These are phyloP conservation scores for Hapalemur alaotrensis DNA, from an alignment of 2,797 vertebrate genomes.

Conservation along the genomic window DNA sequence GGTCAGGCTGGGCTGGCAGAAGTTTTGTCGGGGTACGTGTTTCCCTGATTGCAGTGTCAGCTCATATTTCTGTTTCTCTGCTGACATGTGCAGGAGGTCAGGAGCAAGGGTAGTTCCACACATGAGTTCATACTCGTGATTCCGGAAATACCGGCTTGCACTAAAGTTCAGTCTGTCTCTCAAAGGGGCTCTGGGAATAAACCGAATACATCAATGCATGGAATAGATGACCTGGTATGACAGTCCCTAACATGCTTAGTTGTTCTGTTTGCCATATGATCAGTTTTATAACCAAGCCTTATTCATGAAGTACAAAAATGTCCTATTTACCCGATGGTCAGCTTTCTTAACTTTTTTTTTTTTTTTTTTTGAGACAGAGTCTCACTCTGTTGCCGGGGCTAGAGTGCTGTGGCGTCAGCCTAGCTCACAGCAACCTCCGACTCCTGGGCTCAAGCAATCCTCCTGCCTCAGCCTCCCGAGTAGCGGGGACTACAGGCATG, in stretches of 20 bases:
- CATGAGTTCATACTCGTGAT: background rate
- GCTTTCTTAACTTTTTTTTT: background rate
- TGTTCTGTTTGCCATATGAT: background rate
- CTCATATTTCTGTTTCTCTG: background rate
- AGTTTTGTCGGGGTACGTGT: background rate
- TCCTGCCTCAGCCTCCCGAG: too few species aligned
- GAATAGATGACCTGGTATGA: background rate
- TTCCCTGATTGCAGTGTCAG: background rate
- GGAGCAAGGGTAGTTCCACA: background rate
- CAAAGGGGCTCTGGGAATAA: background rate
- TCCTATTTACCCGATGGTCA: background rate
- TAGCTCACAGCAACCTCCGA: too few species aligned
- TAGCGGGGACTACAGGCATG: too few species aligned
- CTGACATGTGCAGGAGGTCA: background rate
- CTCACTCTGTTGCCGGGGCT: too few species aligned
- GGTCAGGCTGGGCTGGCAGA: background rate
- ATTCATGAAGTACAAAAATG: background rate
- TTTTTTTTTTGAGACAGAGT: too few species aligned
- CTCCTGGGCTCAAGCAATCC: too few species aligned
- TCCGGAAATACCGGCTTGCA: background rate
- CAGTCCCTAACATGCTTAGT: background rate
- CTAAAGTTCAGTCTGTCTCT: background rate
- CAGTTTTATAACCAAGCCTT: background rate
- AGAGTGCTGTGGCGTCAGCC: too few species aligned
- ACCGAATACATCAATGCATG: background rate